phyloP scores from a whole-genome alignment of 2,113 vertebrate genomes.

The Galemys pyrenaicus region DNA sequence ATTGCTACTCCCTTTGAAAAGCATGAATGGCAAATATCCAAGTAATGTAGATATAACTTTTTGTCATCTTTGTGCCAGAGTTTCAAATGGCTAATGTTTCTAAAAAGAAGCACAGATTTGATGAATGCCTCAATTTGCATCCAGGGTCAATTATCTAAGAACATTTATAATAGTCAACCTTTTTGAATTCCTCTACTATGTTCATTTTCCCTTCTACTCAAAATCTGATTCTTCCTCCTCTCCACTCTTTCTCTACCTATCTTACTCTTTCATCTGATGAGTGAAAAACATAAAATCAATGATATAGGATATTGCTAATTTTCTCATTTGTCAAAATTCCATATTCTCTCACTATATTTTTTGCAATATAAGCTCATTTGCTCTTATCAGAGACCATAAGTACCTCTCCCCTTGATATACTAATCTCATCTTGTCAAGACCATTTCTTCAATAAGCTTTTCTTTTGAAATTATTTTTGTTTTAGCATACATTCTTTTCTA shows the following conservation, averaged over 20 bases:
- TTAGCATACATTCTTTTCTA: background rate
- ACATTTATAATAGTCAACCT: background rate
- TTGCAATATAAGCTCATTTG: background rate
- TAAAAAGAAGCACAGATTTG: background rate
- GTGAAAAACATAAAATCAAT: background rate
- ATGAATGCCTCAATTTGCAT: background rate
- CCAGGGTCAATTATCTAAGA: background rate
- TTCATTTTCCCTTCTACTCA: background rate
- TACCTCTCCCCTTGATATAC: background rate
- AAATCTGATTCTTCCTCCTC: background rate
- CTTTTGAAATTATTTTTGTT: background rate
- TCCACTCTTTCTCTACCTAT: background rate
- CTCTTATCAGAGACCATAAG: background rate
- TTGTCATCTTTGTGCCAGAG: background rate
- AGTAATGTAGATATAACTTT: background rate
- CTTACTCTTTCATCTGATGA: background rate
- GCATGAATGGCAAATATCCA: background rate
- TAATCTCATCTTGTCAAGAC: background rate
- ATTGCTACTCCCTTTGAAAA: background rate
- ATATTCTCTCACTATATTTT: background rate
- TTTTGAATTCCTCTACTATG: background rate
- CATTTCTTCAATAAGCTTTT: background rate
- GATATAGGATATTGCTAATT: background rate
- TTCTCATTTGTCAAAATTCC: background rate
- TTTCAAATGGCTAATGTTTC: conserved; percentile 11